Base-by-base conservation (phyloP, 92 coral and sea anemone species). In the Ricordea florida region DNA sequence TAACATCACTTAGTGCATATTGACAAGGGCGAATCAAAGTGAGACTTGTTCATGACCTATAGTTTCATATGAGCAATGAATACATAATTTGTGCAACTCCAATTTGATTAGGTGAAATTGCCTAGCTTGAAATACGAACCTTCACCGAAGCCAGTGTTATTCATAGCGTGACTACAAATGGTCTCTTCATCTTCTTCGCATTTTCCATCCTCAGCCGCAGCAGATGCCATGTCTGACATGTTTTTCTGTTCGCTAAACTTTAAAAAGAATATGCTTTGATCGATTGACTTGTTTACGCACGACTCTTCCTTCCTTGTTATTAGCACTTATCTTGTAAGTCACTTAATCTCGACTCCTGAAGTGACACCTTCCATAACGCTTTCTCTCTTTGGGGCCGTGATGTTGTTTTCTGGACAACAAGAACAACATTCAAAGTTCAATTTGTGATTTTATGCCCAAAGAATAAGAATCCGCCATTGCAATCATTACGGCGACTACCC, bases 141-240 rank as follows among this genome's bases (percentile, higher is more conserved):
- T 58, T 57, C 69, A 10, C 25, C 30, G n/a, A 13, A 7, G 58
- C 24, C 18, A 11, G 45, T 29, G 5, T 29, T 10, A 9, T 31
- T 58, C 10, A 25, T 45, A 10, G 10, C 45, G 18, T 32, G 34
- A 29, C 43, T 24, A 20, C 10, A 42, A 25, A 44, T 44, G 1
- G 10, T 71, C 3, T 55, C 78, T 31, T 59, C 80, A 16, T 72
- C 70, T 43, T 72, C 80, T 25, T 72, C 70, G 5, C 80, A 20
- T 21, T 36, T 44, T 16, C 42, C 67, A 29, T 32, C 30, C 41
- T 58, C 49, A 2, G 57, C 80, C 10, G 45, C 69, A 20, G 80
- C 80, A 21, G 80, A 72, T 32, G 80, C 80, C 80, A 72, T 72
- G 11, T 37, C 21, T 5, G 28, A 25, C 38, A 26, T 25, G 55